Base-by-base conservation (phyloP, 2,888 invertebrate species). In the Chrysodeixis includens region DNA sequence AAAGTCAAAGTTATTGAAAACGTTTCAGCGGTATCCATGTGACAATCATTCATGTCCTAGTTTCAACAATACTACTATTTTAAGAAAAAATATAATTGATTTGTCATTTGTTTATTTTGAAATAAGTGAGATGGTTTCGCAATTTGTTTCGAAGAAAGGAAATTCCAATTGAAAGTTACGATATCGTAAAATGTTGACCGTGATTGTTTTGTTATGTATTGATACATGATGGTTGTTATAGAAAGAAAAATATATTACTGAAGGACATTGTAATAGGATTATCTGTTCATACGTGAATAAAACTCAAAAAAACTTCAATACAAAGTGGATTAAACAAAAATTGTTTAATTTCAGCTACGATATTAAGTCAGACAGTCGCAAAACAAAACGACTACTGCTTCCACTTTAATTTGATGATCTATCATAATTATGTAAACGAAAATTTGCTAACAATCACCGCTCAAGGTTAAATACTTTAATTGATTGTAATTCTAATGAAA, bases 401-500 rank as follows among this genome's bases (percentile, higher is more conserved):
- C 22, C 4, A 35, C 9, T 57, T 35, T 55, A 10, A 30, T 55
- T 49, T n/a, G 14, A 62, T 26, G 35, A 63, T 65, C 46, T 14
- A 57, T 63, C 53, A 60, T 62, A 16, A 56, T 62, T 68, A 62
- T 44, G 49, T 63, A 40, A 53, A 64, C 8, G 57, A 60, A 53
- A 56, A 55, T 35, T 16, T 55, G 62, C 60, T 32, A 62, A 55
- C 55, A 40, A 61, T 35, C 53, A 49, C n/a, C 20, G 49, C 65
- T 70, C 66, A 78, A 78, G 78, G 78, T 69, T 55, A 62, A 56
- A 56, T 55, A 49, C 16, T 56, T 62, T 60, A 46, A 56, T 70
- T 71, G 73, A 64, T 76, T 65, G 62, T 59, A 16, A 40, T 60
- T 63, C 35, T 63, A 61, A 67, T 16, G 74, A 77, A 77, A 77